phyloP scores from a whole-genome alignment of 2,113 vertebrate genomes.

The Rhagologus leucostigma region DNA sequence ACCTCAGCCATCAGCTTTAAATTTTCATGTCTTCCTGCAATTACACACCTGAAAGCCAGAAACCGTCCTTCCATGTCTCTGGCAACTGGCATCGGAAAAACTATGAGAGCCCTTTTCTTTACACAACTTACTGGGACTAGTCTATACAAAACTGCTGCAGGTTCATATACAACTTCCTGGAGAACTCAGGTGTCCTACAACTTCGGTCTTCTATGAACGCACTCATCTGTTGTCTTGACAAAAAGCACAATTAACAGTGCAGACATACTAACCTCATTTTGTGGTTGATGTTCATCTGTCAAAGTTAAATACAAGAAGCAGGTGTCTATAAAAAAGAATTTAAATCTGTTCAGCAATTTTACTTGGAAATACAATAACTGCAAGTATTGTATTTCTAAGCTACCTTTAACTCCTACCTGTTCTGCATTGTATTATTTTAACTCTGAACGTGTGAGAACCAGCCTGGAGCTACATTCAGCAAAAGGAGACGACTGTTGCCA shows the following conservation, averaged over 20 bases:
- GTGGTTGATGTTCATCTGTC: not conserved
- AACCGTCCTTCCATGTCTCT: not conserved
- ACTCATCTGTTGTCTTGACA: not conserved
- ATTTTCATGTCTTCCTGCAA: not conserved
- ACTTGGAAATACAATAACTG: not conserved
- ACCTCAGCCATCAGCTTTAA: not conserved
- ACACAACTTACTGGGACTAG: not conserved
- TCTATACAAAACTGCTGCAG: not conserved
- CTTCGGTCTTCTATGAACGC: not conserved
- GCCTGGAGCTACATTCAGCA: not conserved
- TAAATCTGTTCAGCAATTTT: not conserved
- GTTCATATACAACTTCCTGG: not conserved
- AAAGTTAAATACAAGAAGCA: not conserved
- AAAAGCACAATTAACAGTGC: not conserved
- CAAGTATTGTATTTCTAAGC: not conserved
- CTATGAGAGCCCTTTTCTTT: not conserved
- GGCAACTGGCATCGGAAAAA: not conserved
- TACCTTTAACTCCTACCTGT: not conserved
- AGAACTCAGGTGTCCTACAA: not conserved
- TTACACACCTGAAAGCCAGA: not conserved
- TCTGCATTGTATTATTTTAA: not conserved
- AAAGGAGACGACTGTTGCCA: not conserved
- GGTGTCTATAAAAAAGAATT: not conserved
- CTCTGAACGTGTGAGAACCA: not conserved
- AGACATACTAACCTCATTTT: not conserved